Percentiles rank a stretch among this genome's conserved stretches.
Evolutionary conservation across 2,113 vertebrate species (phyloP).

Genomic region (Phocoena phocoena): DNA sequence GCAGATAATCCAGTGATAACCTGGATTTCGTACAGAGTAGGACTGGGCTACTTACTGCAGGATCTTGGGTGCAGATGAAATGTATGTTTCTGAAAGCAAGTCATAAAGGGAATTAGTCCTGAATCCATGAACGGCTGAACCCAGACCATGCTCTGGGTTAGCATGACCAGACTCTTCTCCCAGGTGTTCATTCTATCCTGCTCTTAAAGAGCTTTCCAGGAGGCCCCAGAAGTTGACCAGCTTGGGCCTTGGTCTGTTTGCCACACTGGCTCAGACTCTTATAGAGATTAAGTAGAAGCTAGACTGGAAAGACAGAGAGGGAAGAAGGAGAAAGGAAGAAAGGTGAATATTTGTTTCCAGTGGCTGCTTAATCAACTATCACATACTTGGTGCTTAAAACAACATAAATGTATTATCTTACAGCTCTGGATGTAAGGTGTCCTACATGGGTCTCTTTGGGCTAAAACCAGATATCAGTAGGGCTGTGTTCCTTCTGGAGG

Average conservation of each 20-base stretch:
- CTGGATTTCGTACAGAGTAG: slow-evolving; percentile 54
- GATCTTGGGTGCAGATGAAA: slow-evolving; percentile 39
- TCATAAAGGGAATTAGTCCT: slow-evolving; percentile 27
- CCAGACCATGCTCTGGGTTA: slow-evolving; percentile 40
- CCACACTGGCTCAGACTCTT: not conserved
- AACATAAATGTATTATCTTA: not conserved
- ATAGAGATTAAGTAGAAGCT: not conserved
- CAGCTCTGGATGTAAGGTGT: not conserved
- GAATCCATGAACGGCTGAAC: slow-evolving; percentile 60
- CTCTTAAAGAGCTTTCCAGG: not conserved
- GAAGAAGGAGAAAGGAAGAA: not conserved
- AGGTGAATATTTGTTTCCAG: not conserved
- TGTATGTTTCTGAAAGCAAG: slow-evolving; percentile 64
- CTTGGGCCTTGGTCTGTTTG: not conserved
- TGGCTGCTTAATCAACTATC: not conserved
- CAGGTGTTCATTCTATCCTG: not conserved
- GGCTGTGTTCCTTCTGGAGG: not conserved
- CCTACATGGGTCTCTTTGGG: not conserved
- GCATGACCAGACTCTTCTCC: slow-evolving; percentile 47
- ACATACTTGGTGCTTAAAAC: not conserved
- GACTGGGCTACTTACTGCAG: not conserved
- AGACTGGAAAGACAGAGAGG: not conserved
- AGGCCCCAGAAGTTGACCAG: not conserved
- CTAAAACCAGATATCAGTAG: not conserved
- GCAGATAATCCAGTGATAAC: not conserved